phyloP scores from a whole-genome alignment of 2,113 vertebrate species.

The Cryptoleucopteryx plumbea region DNA sequence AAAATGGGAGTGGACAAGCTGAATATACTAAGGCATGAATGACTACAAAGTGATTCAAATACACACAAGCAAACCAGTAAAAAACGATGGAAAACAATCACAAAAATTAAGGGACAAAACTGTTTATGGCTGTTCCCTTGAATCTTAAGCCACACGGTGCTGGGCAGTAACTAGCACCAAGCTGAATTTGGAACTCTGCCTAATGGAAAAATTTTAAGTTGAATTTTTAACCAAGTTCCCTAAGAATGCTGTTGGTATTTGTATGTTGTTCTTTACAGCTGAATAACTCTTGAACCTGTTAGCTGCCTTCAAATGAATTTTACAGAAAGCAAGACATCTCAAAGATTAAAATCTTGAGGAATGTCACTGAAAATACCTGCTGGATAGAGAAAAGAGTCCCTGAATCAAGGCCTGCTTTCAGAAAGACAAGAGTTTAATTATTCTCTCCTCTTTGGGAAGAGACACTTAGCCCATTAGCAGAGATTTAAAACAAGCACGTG shows the following conservation, averaged over 20 bases:
- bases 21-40: background rate
- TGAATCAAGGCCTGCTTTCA: background rate
- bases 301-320: background rate
- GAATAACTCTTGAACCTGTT: background rate
- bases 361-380: background rate
- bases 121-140: accelerated
- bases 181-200: background rate
- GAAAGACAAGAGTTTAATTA: background rate
- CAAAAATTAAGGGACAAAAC: background rate
- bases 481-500: background rate
- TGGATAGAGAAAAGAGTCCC: background rate
- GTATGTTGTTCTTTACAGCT: background rate
- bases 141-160: background rate
- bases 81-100: background rate
- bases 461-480: background rate
- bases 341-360: background rate
- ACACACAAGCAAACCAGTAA: background rate
- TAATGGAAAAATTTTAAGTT: background rate
- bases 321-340: background rate
- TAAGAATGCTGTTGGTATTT: background rate
- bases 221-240: background rate
- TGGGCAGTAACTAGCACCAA: background rate
- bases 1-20: background rate
- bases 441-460: background rate
- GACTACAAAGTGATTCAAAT: background rate